Conservation (phyloP, 2,888 invertebrate species). For the Thecophora atra region DNA sequence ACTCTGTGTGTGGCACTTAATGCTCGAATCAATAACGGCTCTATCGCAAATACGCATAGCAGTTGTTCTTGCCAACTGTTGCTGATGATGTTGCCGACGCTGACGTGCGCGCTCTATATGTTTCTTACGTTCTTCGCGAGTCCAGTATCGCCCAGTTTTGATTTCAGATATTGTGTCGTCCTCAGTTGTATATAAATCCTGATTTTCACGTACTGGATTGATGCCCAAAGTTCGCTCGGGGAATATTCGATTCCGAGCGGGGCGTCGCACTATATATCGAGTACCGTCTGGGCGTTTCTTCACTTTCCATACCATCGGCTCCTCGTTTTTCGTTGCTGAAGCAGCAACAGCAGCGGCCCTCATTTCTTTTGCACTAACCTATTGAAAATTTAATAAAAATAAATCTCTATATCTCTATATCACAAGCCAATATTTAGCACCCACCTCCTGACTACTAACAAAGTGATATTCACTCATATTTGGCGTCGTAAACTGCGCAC, state of each 20-base stretch:
- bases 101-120: constrained; percentile 78
- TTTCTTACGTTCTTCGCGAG: constrained; percentile 77
- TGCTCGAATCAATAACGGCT: constrained; percentile 8
- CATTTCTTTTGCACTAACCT: constrained; percentile 43
- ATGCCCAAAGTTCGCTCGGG: constrained; percentile 75
- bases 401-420: background rate
- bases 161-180: constrained; percentile 82
- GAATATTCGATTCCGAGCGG: constrained; percentile 74
- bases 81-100: constrained; percentile 68
- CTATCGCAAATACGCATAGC: constrained; percentile 31
- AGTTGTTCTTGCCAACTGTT: constrained; percentile 31
- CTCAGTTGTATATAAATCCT: constrained; percentile 73
- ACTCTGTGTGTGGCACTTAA: constrained; percentile 12
- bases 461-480: constrained; percentile 71
- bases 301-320: constrained; percentile 77
- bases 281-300: constrained; percentile 80
- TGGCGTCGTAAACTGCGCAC: constrained; percentile 68
- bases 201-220: constrained; percentile 69
- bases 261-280: constrained; percentile 78
- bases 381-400: background rate
- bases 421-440: constrained; percentile 31
- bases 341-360: constrained; percentile 40
- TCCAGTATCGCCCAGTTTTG: constrained; percentile 81
- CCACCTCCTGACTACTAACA: constrained; percentile 70
- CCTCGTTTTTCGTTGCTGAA: constrained; percentile 42